These are phyloP conservation scores for Caenorhabditis plicata DNA, from an alignment of 2,888 invertebrate genomes.

Conservation along the genomic window DNA sequence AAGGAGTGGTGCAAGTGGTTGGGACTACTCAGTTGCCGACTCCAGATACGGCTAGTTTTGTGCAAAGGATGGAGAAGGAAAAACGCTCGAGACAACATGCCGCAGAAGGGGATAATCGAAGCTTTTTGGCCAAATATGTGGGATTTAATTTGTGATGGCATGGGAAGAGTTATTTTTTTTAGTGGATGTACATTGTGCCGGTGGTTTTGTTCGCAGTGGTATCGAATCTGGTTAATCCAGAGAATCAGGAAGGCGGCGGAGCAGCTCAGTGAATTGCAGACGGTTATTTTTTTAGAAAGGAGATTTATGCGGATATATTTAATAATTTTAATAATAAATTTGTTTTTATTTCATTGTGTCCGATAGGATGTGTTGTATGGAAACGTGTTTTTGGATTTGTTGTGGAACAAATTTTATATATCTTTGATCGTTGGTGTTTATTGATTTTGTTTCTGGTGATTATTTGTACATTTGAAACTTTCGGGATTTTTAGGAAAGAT, in stretches of 20 bases:
- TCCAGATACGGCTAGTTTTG: conserved; percentile 91
- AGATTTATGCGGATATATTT: background rate
- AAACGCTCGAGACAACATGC: conserved; percentile 82
- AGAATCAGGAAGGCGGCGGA: conserved; percentile 35
- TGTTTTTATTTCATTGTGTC: background rate
- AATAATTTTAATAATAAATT: too few relatives aligned
- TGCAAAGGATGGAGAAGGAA: conserved; percentile 89
- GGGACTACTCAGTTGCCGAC: conserved; percentile 22
- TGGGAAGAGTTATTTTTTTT: conserved; percentile 68
- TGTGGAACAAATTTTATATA: too few relatives aligned
- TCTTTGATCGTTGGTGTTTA: too few relatives aligned
- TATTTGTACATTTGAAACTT: too few relatives aligned
- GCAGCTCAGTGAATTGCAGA: conserved; percentile 5
- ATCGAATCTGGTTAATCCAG: conserved; percentile 83
- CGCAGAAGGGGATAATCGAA: conserved; percentile 78
- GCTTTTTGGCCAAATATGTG: conserved; percentile 96
- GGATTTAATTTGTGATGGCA: conserved; percentile 67
- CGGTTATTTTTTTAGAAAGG: background rate
- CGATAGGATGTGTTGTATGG: too few relatives aligned
- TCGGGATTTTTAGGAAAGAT: too few relatives aligned
- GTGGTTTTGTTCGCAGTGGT: conserved; percentile 86
- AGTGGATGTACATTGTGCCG: conserved; percentile 99
- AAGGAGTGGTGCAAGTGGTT: conserved; percentile 29
- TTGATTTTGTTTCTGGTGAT: too few relatives aligned
- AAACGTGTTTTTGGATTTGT: too few relatives aligned